Evolutionary conservation across 2,113 vertebrate species (phyloP).

Genomic region (Podocnemis expansa): DNA sequence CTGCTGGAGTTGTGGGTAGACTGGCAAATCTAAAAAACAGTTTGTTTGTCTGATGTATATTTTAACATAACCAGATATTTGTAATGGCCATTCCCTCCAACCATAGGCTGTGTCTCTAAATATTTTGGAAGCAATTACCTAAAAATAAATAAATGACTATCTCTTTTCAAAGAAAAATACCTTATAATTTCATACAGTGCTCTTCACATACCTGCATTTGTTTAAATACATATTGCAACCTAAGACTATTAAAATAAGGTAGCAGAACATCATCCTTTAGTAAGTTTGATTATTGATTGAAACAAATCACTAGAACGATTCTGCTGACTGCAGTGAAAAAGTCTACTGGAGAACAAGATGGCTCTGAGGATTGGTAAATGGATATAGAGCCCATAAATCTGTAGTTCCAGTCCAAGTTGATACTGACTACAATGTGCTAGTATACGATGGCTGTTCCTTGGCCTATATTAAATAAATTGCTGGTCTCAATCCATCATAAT

Average conservation of each 20-base stretch:
- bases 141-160: fast-evolving
- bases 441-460: not conserved
- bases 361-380: not conserved
- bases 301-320: not conserved
- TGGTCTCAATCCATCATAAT: slow-evolving; percentile 18
- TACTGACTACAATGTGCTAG: not conserved
- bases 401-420: not conserved
- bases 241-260: not conserved
- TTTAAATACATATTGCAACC: not conserved
- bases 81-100: not conserved
- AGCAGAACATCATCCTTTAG: not conserved
- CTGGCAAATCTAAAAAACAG: slow-evolving; percentile 19
- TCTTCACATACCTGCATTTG: not conserved
- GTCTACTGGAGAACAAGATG: not conserved
- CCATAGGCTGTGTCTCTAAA: not conserved
- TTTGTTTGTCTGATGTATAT: slow-evolving; percentile 1
- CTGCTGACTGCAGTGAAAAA: fast-evolving
- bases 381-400: not conserved
- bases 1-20: not conserved
- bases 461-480: not conserved
- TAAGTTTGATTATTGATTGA: not conserved
- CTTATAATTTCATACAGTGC: not conserved
- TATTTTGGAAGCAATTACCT: not conserved
- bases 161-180: not conserved
- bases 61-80: slow-evolving; percentile 32